Base-by-base conservation (phyloP, 2,888 invertebrate genomes). In the Latrodectus hesperus region DNA sequence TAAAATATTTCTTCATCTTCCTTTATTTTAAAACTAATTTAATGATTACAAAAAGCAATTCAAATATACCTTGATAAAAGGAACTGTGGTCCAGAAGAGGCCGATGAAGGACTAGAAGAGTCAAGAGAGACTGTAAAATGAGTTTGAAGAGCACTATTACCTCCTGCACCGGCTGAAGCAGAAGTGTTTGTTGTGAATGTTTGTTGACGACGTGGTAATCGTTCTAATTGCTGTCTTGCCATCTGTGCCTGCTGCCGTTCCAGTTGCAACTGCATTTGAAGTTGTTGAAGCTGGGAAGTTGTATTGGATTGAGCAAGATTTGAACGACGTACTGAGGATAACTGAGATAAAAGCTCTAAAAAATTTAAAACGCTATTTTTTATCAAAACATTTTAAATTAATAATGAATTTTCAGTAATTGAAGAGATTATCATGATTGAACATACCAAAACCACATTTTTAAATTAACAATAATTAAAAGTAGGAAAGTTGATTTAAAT, bases 251-350 rank as follows among this genome's bases (percentile, higher is more conserved):
- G 96, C 93, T 98, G 96, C 91, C 97, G 94, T 93, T 97, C 97
- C 90, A 97, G 94, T 93, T 98, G 98, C 92, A 97, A 93, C 93
- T 98, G 98, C 97, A 98, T 97, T 94, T 98, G 98, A 91, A 98
- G 93, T 92, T 98, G 98, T 92, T 98, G 98, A 92, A 98, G 85
- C 75, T 89, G 88, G 53, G 90, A 88, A 64, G 90, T 88, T 22
- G 92, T 80, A 67, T 86, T 86, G 51, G 90, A 87, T 78, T 89
- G 89, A 78, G 87, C 89, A 65, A 88, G 83, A 84, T 90, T 92
- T n/a, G 91, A 90, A 67, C 97, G 95, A 91, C 98, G 94, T 90
- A 98, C 98, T 91, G 98, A 98, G 77, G 98, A 98, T 92, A 99
- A 94, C 93, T 98, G 98, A 87, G 98, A 98, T 90, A 99, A 94